Base-by-base conservation (phyloP, 2,888 invertebrate species). In the Cheiracanthium punctorium region DNA sequence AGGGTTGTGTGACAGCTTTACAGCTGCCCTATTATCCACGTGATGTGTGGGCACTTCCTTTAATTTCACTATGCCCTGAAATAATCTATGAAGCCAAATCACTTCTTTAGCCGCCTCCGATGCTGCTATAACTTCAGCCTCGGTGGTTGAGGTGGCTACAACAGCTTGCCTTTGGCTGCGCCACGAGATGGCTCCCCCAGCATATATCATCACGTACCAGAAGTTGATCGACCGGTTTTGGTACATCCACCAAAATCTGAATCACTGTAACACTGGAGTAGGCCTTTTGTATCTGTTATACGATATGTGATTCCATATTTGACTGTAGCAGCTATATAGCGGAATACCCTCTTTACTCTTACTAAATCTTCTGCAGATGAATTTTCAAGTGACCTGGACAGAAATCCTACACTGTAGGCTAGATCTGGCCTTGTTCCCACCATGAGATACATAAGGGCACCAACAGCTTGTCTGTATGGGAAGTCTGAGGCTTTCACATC, bases 71-170 rank as follows among this genome's bases (percentile, higher is more conserved):
- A n/a, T n/a, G 32, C 67, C 90, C 1, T 72, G 30, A 32, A 91
- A 71, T 10, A 91, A 52, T 32, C 87, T 88, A 82, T 74, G 88
- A n/a, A 91, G 43, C 90, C 91, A 90, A 0, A 90, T 33, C 0
- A 85, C 80, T 84, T 90, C 90, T 79, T 89, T 89, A 0, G 88
- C 87, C 5, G 90, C 89, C 20, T 88, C 85, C 24, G 87, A 87
- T 7, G 90, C 90, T 0, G 90, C 90, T 24, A 90, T 86, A 58
- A 89, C 89, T 67, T 91, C 90, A 0, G 90, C 90, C 69, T 90
- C 90, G 0, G 89, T 90, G 0, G 90, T 90, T 4, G 89, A 88
- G 0, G 88, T 43, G 1, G 64, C 32, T 17, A 74, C 58, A 10
- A 32, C n/a, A n/a, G n/a, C n/a, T n/a, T n/a, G n/a, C n/a, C n/a